phyloP scores from a whole-genome alignment of 2,888 invertebrate species.

The Clunio marinus region DNA sequence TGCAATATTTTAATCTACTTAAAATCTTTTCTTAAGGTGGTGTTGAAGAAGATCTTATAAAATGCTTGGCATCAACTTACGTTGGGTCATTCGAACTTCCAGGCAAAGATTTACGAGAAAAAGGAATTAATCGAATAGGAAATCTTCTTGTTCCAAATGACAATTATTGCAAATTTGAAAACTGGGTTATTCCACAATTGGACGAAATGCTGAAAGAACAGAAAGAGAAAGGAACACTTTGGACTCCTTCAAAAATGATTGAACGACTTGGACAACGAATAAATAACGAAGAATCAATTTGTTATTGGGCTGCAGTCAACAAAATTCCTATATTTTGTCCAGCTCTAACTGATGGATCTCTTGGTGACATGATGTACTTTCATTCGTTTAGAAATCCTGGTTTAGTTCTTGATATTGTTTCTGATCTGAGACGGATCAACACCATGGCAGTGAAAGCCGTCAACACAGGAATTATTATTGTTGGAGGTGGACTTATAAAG shows the following conservation, averaged over 20 bases:
- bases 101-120: slow-evolving; percentile 73
- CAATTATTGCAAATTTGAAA: slow-evolving; percentile 96
- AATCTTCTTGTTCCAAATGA: slow-evolving; percentile 96
- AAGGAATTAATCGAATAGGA: slow-evolving; percentile 77
- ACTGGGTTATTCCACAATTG: slow-evolving; percentile 89
- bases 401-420: slow-evolving; percentile 85
- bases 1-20: no score
- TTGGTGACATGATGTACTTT: slow-evolving; percentile 99
- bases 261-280: slow-evolving; percentile 82
- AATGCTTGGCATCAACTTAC: slow-evolving; percentile 92
- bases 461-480: slow-evolving; percentile 92
- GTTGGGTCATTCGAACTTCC: slow-evolving; percentile 84
- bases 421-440: slow-evolving; percentile 86
- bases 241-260: slow-evolving; percentile 91
- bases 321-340: slow-evolving; percentile 97
- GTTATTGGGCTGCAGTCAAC: slow-evolving; percentile 95
- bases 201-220: slow-evolving; percentile 89
- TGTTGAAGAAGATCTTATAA: slow-evolving; percentile 97
- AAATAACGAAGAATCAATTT: slow-evolving; percentile 84
- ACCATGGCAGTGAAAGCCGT: slow-evolving; percentile 89
- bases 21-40: slow-evolving; percentile 56
- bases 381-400: slow-evolving; percentile 88
- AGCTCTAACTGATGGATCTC: slow-evolving; percentile 94
- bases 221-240: slow-evolving; percentile 63
- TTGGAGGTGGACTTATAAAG: slow-evolving; percentile 96